Percentiles rank a stretch among this genome's conserved stretches.
phyloP scores from a whole-genome alignment of 2,113 vertebrate genomes.

The Puffinus mauretanicus region DNA sequence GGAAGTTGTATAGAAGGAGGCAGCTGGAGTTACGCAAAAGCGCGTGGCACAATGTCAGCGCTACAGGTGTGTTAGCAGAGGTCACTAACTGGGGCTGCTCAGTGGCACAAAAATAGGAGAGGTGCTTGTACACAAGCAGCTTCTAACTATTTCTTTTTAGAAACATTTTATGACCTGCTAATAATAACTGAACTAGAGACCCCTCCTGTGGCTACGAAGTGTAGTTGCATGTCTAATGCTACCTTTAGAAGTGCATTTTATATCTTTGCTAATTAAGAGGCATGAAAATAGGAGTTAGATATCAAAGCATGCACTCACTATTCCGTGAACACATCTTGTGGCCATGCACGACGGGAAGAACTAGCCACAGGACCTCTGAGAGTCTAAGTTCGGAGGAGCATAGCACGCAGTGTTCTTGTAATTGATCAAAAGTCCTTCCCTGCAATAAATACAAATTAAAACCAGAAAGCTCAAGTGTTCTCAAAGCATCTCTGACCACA shows the following conservation, averaged over 20 bases:
- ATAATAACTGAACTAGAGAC: not conserved
- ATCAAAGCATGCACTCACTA: not conserved
- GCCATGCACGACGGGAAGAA: not conserved
- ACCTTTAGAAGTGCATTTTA: not conserved
- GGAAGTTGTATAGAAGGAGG: not conserved
- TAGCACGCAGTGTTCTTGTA: not conserved
- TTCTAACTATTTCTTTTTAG: not conserved
- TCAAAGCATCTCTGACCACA: not conserved
- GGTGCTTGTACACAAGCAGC: not conserved
- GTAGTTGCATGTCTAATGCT: not conserved
- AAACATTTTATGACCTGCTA: not conserved
- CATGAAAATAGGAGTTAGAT: not conserved
- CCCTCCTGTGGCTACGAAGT: slow-evolving; percentile 47
- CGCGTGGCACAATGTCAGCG: not conserved
- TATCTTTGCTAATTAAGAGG: not conserved
- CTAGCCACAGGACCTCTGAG: not conserved
- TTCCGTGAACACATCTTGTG: not conserved
- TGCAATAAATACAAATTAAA: slow-evolving; percentile 22
- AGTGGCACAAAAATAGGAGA: not conserved
- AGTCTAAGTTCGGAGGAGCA: not conserved
- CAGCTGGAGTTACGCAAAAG: not conserved
- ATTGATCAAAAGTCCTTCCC: not conserved
- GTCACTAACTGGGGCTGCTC: not conserved
- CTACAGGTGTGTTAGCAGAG: not conserved
- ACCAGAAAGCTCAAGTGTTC: not conserved